Evolutionary conservation across 1,140 invertebrate genomes (phyloP).

Genomic region (Eriosoma lanigerum): DNA sequence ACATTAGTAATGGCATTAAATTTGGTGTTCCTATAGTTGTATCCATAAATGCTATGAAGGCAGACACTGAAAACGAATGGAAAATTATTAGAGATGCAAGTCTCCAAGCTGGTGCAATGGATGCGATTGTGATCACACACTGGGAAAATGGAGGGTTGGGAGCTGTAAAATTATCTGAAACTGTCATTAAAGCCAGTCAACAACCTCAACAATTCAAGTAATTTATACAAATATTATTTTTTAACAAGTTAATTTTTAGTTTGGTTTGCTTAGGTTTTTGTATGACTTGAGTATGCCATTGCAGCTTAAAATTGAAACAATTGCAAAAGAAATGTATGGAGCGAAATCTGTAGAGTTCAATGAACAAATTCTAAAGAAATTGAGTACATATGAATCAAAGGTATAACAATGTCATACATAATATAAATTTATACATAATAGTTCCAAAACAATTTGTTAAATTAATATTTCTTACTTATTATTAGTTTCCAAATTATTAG

Average conservation of each 20-base stretch:
- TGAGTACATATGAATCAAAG: slow-evolving; percentile 66
- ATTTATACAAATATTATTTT: background rate
- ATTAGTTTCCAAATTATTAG: background rate
- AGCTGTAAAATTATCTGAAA: slow-evolving; percentile 80
- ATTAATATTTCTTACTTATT: background rate
- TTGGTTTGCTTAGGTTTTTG: slow-evolving; percentile 64
- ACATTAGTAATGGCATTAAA: slow-evolving; percentile 88
- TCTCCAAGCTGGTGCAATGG: slow-evolving; percentile 73
- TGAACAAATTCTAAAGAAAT: slow-evolving; percentile 61
- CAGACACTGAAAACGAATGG: slow-evolving; percentile 84
- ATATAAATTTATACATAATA: background rate
- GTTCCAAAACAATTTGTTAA: too few relatives aligned
- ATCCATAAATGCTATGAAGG: slow-evolving; percentile 85
- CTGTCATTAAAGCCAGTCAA: slow-evolving; percentile 77
- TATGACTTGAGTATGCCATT: slow-evolving; percentile 81
- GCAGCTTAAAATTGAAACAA: slow-evolving; percentile 84
- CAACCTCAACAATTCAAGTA: slow-evolving; percentile 57
- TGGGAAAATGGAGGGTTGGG: slow-evolving; percentile 91
- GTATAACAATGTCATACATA: slow-evolving; percentile 58
- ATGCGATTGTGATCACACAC: slow-evolving; percentile 84
- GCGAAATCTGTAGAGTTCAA: slow-evolving; percentile 80
- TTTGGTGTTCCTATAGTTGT: slow-evolving; percentile 96
- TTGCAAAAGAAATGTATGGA: slow-evolving; percentile 96
- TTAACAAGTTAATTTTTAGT: background rate
- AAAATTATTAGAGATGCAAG: slow-evolving; percentile 75